phyloP scores from a whole-genome alignment of 2,113 vertebrate species.

The Balaeniceps rex region DNA sequence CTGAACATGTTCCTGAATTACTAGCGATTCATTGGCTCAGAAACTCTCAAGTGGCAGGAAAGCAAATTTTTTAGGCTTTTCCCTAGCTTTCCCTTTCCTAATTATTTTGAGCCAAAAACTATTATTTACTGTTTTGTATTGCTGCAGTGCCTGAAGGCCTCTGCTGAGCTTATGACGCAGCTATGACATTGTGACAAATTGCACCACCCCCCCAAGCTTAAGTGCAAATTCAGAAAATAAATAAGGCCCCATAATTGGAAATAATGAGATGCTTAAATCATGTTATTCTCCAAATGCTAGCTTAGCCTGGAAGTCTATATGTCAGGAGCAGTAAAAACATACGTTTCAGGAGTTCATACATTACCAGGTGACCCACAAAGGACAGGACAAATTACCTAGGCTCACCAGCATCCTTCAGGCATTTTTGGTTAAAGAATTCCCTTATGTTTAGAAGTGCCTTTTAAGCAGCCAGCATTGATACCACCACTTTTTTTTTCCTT shows the following conservation, averaged over 20 bases:
- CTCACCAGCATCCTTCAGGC: background rate
- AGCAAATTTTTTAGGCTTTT: background rate
- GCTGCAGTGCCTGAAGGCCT: background rate
- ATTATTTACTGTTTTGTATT: background rate
- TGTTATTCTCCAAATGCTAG: background rate
- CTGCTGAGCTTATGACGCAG: background rate
- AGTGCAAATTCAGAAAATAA: slow-evolving; percentile 17
- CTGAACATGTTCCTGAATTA: background rate
- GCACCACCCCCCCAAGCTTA: background rate
- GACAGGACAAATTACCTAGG: background rate
- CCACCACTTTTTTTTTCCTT: background rate
- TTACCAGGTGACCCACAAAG: background rate
- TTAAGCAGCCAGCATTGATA: background rate
- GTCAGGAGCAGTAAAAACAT: background rate
- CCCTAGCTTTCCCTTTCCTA: background rate
- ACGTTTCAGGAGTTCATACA: background rate
- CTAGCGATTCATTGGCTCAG: background rate
- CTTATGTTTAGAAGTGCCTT: background rate
- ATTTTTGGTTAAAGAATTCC: background rate
- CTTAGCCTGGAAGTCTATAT: background rate
- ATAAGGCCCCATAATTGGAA: background rate
- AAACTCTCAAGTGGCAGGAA: background rate
- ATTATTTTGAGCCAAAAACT: background rate
- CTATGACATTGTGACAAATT: background rate
- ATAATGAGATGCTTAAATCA: slow-evolving; percentile 20